Evolutionary conservation across 2,113 vertebrate genomes (phyloP), one percentile per base, ranked within the genome.

Genomic region (Atherinomorus stipes): DNA sequence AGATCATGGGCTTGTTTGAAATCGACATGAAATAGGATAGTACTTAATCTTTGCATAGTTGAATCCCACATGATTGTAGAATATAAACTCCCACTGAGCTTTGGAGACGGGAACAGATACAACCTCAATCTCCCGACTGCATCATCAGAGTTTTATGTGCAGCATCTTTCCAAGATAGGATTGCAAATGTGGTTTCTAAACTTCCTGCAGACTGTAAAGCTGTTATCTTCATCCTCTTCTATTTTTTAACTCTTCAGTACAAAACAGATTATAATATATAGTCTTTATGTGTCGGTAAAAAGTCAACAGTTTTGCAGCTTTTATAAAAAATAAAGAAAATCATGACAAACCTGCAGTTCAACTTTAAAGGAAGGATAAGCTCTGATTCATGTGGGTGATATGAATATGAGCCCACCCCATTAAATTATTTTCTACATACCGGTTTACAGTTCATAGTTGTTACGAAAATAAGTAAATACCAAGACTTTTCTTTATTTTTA

Each of bases 331-430:
- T 16, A 45, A 49, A 22, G n/a, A 13, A 56, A 22, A 52, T 51
- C 34, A 42, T 1, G 16, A 72, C 37, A 73, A 60, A 76, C 60
- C 25, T 21, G 42, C 56, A 13, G 19, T 11, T 31, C 31, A 42
- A 44, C 71, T n/a, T 71, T 9, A 1, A 61, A 68, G 38, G 44
- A 50, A 81, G 68, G 63, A 72, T 65, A 79, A 75, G 67, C 74
- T 60, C 16, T 62, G 51, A 34, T 34, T 34, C 8, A 34, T 34
- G 31, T 9, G 31, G 8, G 31, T 34, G 31, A 8, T 6, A n/a
- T n/a, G n/a, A n/a, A n/a, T n/a, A n/a, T n/a, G n/a, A n/a, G n/a
- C n/a, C n/a, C n/a, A n/a, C n/a, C n/a, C n/a, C n/a, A n/a, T n/a
- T n/a, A n/a, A n/a, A n/a, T n/a, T n/a, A n/a, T n/a, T n/a, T n/a